phyloP scores from a whole-genome alignment of 2,113 vertebrate species.

The Tragulus kanchil region DNA sequence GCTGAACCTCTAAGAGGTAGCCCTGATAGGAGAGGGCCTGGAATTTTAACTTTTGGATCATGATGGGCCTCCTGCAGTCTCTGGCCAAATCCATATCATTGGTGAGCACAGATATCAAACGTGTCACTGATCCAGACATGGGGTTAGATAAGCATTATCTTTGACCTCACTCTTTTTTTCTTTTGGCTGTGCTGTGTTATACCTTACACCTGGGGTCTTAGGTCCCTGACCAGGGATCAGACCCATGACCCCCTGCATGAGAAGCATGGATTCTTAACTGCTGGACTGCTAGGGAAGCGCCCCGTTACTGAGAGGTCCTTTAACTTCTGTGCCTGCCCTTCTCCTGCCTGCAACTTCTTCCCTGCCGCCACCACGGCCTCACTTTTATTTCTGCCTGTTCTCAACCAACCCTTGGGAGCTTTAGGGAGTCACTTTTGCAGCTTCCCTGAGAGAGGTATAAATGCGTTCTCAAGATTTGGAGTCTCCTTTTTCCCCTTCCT shows the following conservation, averaged over 20 bases:
- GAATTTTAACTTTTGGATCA: background rate
- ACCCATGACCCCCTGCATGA: rapidly evolving
- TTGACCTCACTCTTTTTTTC: background rate
- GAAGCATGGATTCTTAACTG: background rate
- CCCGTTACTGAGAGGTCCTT: background rate
- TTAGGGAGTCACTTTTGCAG: background rate
- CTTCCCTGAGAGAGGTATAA: background rate
- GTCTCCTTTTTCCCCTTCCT: background rate
- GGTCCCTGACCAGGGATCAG: rapidly evolving
- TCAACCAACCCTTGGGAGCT: background rate
- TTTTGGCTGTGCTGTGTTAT: background rate
- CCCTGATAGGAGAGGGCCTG: background rate
- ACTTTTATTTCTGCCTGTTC: background rate
- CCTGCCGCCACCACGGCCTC: background rate
- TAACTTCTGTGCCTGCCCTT: background rate
- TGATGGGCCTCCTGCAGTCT: background rate
- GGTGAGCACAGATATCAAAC: background rate
- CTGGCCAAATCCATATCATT: background rate
- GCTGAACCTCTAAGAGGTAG: background rate
- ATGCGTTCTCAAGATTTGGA: background rate
- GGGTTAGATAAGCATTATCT: background rate
- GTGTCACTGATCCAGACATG: background rate
- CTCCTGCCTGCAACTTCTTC: background rate
- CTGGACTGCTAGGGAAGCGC: background rate
- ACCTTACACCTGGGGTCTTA: background rate